A percentile compares a stretch with the other conserved stretches of the same genome.
phyloP scores from a whole-genome alignment of 2,888 invertebrate genomes.

The Tuta absoluta region DNA sequence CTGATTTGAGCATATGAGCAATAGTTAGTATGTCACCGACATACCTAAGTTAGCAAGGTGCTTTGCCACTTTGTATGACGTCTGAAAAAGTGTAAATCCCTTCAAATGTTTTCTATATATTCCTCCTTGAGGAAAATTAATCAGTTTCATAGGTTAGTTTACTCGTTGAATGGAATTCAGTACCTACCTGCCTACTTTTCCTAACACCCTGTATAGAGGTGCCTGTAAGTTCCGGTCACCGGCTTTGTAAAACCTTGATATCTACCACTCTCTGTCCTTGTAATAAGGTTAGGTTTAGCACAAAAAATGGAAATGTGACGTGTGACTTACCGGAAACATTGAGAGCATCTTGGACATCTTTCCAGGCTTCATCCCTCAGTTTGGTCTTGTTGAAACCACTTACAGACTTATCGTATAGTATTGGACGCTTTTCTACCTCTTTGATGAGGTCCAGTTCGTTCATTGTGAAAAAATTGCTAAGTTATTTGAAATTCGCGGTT shows the following conservation, averaged over 20 bases:
- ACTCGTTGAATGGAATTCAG: too few relatives aligned
- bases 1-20: neutral
- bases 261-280: neutral
- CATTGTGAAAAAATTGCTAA: constrained; percentile 45
- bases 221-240: neutral
- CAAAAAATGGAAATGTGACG: neutral
- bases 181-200: neutral
- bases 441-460: constrained; percentile 79
- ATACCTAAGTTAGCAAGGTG: too few relatives aligned
- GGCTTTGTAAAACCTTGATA: neutral
- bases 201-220: too few relatives aligned
- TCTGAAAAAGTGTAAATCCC: neutral
- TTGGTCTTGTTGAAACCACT: constrained; percentile 80
- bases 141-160: too few relatives aligned
- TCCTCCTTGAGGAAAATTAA: neutral
- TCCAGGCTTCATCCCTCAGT: constrained; percentile 78
- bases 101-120: neutral
- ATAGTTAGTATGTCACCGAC: neutral
- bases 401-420: constrained; percentile 77
- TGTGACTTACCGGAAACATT: constrained; percentile 68
- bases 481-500: neutral
- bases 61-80: too few relatives aligned
- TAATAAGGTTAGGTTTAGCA: neutral
- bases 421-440: constrained; percentile 76
- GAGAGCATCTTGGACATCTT: constrained; percentile 70